Evolutionary conservation across 2,888 invertebrate species (phyloP).

Genomic region (Cactoblastis cactorum): DNA sequence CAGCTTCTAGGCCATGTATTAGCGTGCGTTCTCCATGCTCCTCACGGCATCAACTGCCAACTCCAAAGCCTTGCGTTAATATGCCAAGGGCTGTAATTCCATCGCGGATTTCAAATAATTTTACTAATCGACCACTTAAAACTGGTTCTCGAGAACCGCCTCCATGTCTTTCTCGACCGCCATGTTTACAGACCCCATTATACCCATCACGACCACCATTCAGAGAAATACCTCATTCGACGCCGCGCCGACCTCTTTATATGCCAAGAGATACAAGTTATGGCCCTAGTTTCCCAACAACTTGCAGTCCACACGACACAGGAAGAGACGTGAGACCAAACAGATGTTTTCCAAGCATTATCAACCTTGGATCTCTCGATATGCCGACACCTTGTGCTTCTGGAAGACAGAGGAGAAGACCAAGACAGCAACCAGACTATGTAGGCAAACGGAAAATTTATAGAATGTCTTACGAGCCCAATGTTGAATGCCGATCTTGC

Average conservation of each 20-base stretch:
- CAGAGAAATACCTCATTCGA: background rate
- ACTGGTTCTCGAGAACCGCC: background rate
- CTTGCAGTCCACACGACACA: constrained; percentile 7
- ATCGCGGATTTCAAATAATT: background rate
- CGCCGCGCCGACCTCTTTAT: background rate
- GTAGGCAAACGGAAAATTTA: constrained; percentile 13
- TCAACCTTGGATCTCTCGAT: constrained; percentile 16
- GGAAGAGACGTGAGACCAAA: constrained; percentile 7
- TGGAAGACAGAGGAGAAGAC: background rate
- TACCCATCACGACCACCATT: too few relatives aligned
- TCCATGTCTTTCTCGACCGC: background rate
- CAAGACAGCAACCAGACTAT: too few relatives aligned
- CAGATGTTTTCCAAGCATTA: constrained; percentile 7
- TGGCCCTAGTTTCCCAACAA: constrained; percentile 9
- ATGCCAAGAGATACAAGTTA: background rate
- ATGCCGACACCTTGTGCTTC: background rate
- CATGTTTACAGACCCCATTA: background rate
- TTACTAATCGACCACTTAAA: background rate
- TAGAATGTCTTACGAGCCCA: constrained; percentile 8
- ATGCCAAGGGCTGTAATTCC: background rate
- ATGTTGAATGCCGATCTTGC: constrained; percentile 21
- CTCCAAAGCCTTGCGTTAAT: background rate
- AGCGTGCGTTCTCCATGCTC: background rate
- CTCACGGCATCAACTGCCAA: background rate
- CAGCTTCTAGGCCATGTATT: background rate